Conservation (phyloP, 2,797 vertebrate genomes). For the Crypturellus tataupa region DNA sequence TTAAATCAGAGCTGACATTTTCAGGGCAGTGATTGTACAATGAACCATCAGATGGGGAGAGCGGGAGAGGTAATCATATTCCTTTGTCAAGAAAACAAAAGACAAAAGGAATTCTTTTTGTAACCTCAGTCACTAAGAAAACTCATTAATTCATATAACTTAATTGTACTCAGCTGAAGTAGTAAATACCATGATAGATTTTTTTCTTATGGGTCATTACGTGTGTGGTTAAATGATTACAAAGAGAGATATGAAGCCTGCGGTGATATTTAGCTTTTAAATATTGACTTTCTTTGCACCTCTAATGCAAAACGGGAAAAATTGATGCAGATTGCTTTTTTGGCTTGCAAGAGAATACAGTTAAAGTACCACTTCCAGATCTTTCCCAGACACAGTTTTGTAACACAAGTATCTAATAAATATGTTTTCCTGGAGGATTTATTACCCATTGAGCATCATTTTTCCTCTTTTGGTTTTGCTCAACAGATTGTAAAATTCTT, state of each 20-base stretch:
- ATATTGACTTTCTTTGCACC: constrained; percentile 52
- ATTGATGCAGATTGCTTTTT: neutral
- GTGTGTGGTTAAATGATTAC: constrained; percentile 38
- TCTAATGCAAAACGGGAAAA: constrained; percentile 37
- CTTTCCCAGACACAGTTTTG: constrained; percentile 6
- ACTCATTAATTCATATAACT: constrained; percentile 41
- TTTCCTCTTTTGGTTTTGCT: constrained; percentile 17
- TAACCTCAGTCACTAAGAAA: constrained; percentile 31
- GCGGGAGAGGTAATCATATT: neutral
- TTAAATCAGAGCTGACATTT: constrained; percentile 42
- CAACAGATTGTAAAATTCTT: constrained; percentile 8
- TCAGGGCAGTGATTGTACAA: neutral
- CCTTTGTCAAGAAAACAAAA: neutral
- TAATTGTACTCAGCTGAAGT: constrained; percentile 49
- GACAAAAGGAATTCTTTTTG: neutral
- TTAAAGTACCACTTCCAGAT: constrained; percentile 20
- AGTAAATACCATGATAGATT: constrained; percentile 60
- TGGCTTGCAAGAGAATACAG: neutral
- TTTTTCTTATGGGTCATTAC: constrained; percentile 66
- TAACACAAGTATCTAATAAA: constrained; percentile 34
- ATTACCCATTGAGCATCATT: neutral
- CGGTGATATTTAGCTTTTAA: constrained; percentile 48
- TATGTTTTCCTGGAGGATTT: constrained; percentile 16
- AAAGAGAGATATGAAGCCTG: constrained; percentile 46
- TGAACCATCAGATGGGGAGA: neutral